Base-by-base conservation (phyloP, 2,888 invertebrate genomes). In the Agrochola circellaris region DNA sequence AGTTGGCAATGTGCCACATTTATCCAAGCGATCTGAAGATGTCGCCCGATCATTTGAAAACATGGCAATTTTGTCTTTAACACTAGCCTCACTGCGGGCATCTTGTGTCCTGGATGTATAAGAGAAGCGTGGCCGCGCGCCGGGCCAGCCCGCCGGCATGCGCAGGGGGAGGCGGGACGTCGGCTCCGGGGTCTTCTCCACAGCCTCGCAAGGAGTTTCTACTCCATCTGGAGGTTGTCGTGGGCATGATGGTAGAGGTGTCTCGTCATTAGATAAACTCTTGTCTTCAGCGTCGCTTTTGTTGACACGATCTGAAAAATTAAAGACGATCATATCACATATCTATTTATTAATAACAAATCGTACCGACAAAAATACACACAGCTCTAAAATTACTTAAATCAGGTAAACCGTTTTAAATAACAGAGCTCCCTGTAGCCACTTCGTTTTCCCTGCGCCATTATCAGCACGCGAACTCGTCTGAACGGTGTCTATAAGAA, bases 61-160 rank as follows among this genome's bases (percentile, higher is more conserved):
- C 98, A 98, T 98, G 77, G 98, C 98, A 89, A 98, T 98, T 95
- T 98, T 98, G 92, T 98, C 98, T 90, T 98, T 97, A 75, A 98
- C 98, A 90, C 98, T 98, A 86, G 97, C 97, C 94, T 98, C 98
- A 84, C 98, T 98, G 91, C 98, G 97, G 87, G 98, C 98, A 94
- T 98, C 98, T 93, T 98, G 98, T 77, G 97, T 97, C 97, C 98
- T 95, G 6, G 96, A 96, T n/a, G 93, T 92, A 82, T 97, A 94
- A 3, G 96, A 95, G 82, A 93, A 94, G 45, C 96, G 93, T 72
- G 95, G 91, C 42, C 96, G 93, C 68, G 91, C 88, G 69, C 88
- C 90, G 11, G 91, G 91, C 95, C 93, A 95, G 38, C 92, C 93
- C 6, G 91, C 75, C 1, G 94, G 92, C 61, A 95, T 83, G 62